Base-by-base conservation (phyloP, 2,797 vertebrate species). In the Kryptopterus vitreolus region DNA sequence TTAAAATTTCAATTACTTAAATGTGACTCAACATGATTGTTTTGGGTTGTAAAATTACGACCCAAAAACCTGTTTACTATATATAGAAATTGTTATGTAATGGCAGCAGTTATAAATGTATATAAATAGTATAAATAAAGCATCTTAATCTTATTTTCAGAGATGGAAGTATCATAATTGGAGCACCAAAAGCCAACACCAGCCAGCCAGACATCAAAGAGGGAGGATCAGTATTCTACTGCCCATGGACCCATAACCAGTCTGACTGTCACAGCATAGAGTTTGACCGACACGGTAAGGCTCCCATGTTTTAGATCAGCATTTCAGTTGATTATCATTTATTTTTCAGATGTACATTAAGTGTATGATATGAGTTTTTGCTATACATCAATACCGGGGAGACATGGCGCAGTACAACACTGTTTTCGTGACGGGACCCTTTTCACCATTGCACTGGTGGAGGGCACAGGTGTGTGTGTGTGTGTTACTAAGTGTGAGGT, bases 161-260 rank as follows among this genome's bases (percentile, higher is more conserved):
- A 92, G 98, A 96, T 76, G 91, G 90, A 66, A 96, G 95, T 59
- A 91, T 98, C 86, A 90, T 98, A 84, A 91, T 97, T 18, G 97
- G 97, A 53, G 97, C 97, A 4, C 97, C 97, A 70, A 96, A 96
- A 86, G 95, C 95, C 80, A 94, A 93, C 89, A 96, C 96, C 3
- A 94, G 86, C 66, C 96, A 96, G 88, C 86, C 86, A 0, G 87
- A 92, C 10, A 84, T 97, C 43, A 92, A 80, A 24, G 93, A 97
- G 82, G 96, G 95, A 26, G 97, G 97, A 9, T 93, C 95, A 0
- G 96, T 97, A 63, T 97, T 95, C 90, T 93, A 95, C 91, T 98
- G 97, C 81, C 95, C 96, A 1, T 97, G 97, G 97, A 88, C 89
- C 63, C 81, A 87, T 62, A 66, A 85, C 83, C 90, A 89, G 80